phyloP scores from a whole-genome alignment of 2,888 invertebrate genomes.

The Agrypnus murinus region DNA sequence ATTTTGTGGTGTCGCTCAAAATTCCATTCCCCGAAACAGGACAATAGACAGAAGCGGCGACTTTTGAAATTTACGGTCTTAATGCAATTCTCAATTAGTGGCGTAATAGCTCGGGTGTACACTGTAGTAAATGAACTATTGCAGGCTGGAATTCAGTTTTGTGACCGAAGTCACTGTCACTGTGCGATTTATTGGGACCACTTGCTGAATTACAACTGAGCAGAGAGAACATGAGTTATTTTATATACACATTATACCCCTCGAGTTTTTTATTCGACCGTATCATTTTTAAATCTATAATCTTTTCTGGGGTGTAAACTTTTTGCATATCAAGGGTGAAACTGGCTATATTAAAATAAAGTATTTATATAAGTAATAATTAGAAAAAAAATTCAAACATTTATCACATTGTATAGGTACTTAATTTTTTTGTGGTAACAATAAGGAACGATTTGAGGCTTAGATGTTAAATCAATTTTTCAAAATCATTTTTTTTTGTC shows the following conservation, averaged over 20 bases:
- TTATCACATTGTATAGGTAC: no score
- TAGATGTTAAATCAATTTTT: no score
- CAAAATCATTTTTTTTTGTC: no score
- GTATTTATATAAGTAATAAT: no score
- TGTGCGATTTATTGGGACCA: slow-evolving; percentile 60
- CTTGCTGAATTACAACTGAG: slow-evolving; percentile 58
- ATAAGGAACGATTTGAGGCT: no score
- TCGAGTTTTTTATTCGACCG: not conserved
- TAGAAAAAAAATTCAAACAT: no score
- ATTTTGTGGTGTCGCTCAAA: slow-evolving; percentile 44
- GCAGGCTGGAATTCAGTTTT: slow-evolving; percentile 69
- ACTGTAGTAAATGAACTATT: slow-evolving; percentile 69
- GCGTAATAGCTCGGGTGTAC: slow-evolving; percentile 76
- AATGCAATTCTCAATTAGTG: slow-evolving; percentile 81
- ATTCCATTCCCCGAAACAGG: slow-evolving; percentile 56
- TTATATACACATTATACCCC: slow-evolving; percentile 7
- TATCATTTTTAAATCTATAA: not conserved
- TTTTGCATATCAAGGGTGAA: no score
- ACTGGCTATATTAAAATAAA: no score
- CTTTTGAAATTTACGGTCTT: slow-evolving; percentile 77
- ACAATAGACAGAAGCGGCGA: slow-evolving; percentile 69
- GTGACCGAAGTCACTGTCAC: slow-evolving; percentile 65
- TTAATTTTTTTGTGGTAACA: no score
- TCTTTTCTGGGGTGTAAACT: no score
- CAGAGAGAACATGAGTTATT: slow-evolving; percentile 47